A percentile compares a stretch with the other conserved stretches of the same genome.
Conservation (phyloP, 2,797 vertebrate species). For the Tinamus major region DNA sequence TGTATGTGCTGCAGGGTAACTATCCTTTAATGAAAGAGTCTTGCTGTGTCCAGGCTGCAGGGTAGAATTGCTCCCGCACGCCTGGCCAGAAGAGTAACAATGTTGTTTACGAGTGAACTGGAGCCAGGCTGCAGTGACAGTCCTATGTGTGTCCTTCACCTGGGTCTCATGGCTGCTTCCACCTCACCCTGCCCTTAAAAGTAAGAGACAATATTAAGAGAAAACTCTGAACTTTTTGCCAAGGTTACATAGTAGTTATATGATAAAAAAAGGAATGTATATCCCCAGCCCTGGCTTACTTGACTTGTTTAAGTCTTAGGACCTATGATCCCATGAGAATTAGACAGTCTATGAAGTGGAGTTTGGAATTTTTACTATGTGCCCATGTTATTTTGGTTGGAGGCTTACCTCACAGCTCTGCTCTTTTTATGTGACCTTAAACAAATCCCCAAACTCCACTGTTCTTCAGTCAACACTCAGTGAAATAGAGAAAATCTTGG, state of each 20-base stretch:
- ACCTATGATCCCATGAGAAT: constrained; percentile 10
- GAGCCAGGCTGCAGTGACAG: neutral
- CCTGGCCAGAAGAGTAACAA: neutral
- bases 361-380: neutral
- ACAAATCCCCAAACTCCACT: neutral
- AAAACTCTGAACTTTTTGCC: constrained; percentile 7
- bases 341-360: neutral
- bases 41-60: neutral
- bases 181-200: neutral
- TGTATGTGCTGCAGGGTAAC: neutral
- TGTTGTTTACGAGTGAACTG: neutral
- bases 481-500: neutral
- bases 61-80: neutral
- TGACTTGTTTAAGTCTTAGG: constrained; percentile 42
- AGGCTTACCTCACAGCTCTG: neutral
- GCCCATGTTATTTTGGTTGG: neutral
- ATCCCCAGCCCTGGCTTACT: neutral
- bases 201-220: neutral
- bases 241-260: constrained; percentile 26
- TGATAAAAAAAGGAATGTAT: constrained; percentile 58
- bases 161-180: neutral
- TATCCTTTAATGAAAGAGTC: neutral
- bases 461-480: neutral
- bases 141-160: neutral
- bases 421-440: neutral